Evolutionary conservation across 2,888 invertebrate species (phyloP), one percentile per base, ranked within the genome.

Genomic region (Acronicta aceris): DNA sequence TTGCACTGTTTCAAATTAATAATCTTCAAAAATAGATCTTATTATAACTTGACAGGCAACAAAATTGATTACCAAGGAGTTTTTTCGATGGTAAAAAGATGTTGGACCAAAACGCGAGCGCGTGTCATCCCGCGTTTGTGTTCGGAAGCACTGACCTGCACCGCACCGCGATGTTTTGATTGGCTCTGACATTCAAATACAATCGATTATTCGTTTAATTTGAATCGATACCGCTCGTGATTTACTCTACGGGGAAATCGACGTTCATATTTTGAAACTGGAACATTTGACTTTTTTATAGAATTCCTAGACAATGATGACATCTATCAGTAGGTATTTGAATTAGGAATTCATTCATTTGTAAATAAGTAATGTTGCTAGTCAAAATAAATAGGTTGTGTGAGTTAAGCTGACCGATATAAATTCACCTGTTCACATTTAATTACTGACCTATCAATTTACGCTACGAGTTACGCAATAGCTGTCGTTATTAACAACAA

Each of bases 101-200:
- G 76, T 71, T 76, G 78, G 77, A 79, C 65, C 58, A 68, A 81
- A 89, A 89, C 79, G 86, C 88, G 87, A 85, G 87, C 88, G 86
- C 88, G 83, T 88, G 93, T 93, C 93, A 86, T 87, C 85, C 82
- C 87, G 85, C 84, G 87, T 94, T 93, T 93, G 83, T 86, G 87
- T 88, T 89, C 90, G 82, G 92, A 93, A 91, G 93, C 93, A 84
- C 83, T 92, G 94, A 94, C 93, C 94, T 90, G 92, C 81, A 86
- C 82, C 73, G 82, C 80, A 76, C 79, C 77, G 78, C 85, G 87
- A 88, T 92, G 92, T 93, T 94, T 92, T 93, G 94, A 94, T 94
- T 94, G 90, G 88, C 86, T 75, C 90, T 92, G 93, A 91, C 92
- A 92, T 92, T 93, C 89, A 86, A 88, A 87, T 84, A 87, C 89